Evolutionary conservation across 2,113 vertebrate genomes (phyloP), one percentile per base, ranked within the genome.

Genomic region (Cyphomyrus plagiostoma): DNA sequence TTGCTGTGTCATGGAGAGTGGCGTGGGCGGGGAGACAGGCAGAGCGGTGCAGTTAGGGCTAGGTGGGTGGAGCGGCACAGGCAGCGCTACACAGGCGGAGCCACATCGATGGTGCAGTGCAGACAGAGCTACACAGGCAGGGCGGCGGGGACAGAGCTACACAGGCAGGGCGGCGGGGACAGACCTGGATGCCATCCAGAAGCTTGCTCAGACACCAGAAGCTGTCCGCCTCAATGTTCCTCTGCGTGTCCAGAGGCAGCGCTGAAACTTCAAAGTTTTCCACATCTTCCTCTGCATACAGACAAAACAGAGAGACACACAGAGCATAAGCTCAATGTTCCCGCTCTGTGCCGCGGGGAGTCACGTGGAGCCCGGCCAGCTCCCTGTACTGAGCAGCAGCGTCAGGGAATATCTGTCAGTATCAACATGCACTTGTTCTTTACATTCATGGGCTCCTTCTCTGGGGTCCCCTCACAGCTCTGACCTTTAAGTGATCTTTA

Each of bases 191-290:
- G 58, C 98, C 98, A 9, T 99, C 98, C 91, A 99, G 95, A 91
- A 99, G 96, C 88, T 99, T 99, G 96, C 98, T 99, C 98, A 99
- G 99, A 93, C 98, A 99, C 98, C 98, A 99, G 92, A 99, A 99
- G 91, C 98, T 99, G 91, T 99, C 98, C 0, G 98, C 98, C 89
- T 99, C 98, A 0, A 99, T 99, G 96, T 98, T 99, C 56, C 97
- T 96, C 88, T 98, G 94, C 58, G 97, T 96, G 77, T 98, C 97
- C 95, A 97, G 95, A 4, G 97, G 97, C 91, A 99, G 93, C 42
- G 95, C 97, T 0, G 96, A 95, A 92, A 99, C 97, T 0, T 99
- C 98, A 8, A 99, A 99, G 95, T 98, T 99, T 93, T 99, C 98
- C 93, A 99, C 97, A 0, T 99, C 97, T 90, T 99, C 98, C 88